Percentiles rank a stretch among this genome's conserved stretches.
Conservation (phyloP, 2,888 invertebrate genomes). For the Willowsia nigromaculata region DNA sequence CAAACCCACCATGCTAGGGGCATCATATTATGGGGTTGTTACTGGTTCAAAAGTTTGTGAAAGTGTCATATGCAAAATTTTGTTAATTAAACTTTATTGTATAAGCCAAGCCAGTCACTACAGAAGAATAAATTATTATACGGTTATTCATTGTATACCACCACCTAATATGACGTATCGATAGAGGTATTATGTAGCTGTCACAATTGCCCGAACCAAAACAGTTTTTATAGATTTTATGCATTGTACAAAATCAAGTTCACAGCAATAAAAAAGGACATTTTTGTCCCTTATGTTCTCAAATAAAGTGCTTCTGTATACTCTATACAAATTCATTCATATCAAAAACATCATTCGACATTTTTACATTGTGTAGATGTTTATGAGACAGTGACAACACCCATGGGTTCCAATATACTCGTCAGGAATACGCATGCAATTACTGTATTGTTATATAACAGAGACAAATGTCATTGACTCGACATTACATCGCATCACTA, state of each 20-base stretch:
- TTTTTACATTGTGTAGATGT: background rate
- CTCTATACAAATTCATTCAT: background rate
- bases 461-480: conserved; percentile 22
- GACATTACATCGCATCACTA: background rate
- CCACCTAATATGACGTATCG: too few relatives aligned
- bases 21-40: too few relatives aligned
- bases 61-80: too few relatives aligned
- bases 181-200: too few relatives aligned
- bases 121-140: too few relatives aligned
- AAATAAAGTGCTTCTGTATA: background rate
- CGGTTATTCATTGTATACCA: too few relatives aligned
- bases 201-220: too few relatives aligned
- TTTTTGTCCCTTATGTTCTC: background rate
- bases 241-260: conserved; percentile 31
- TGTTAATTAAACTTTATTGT: too few relatives aligned
- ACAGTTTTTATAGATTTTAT: too few relatives aligned
- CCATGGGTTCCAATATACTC: background rate
- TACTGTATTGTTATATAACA: background rate
- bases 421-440: background rate
- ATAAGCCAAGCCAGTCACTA: too few relatives aligned
- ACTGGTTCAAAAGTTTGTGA: too few relatives aligned
- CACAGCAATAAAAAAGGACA: conserved; percentile 5
- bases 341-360: background rate
- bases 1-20: too few relatives aligned
- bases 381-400: conserved; percentile 11